phyloP scores from a whole-genome alignment of 2,797 vertebrate genomes.

The Sternotherus odoratus region DNA sequence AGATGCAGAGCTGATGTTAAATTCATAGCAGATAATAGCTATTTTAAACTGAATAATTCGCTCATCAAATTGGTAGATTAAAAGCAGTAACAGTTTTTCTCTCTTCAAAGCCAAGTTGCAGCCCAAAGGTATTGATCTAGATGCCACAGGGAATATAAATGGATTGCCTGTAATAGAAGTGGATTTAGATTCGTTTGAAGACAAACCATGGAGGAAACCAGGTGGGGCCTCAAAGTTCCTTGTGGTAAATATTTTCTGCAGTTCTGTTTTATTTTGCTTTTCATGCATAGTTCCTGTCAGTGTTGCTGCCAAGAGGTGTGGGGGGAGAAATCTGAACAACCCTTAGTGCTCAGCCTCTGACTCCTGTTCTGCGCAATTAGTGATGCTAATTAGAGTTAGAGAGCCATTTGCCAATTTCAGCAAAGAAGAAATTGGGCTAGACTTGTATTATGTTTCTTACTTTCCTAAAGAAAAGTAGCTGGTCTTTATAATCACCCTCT shows the following conservation, averaged over 20 bases:
- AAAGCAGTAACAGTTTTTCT: constrained; percentile 53
- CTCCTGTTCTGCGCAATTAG: not conserved
- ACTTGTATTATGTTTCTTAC: constrained; percentile 7
- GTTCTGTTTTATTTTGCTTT: constrained; percentile 30
- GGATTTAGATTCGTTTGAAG: constrained; percentile 84
- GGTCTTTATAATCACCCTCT: constrained; percentile 1
- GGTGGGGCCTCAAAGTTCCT: constrained; percentile 76
- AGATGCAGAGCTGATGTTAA: not conserved
- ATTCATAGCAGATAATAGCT: not conserved
- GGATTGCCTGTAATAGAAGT: constrained; percentile 82
- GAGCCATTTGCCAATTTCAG: not conserved
- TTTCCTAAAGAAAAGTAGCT: not conserved
- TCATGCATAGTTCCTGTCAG: not conserved
- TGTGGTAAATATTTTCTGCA: constrained; percentile 68
- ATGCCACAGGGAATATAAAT: constrained; percentile 80
- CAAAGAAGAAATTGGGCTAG: not conserved
- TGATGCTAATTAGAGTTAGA: constrained; percentile 12
- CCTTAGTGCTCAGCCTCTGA: not conserved
- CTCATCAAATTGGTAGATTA: constrained; percentile 27
- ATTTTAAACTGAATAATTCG: constrained; percentile 26
- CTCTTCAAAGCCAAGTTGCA: constrained; percentile 78
- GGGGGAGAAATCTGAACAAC: not conserved
- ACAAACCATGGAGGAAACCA: constrained; percentile 86
- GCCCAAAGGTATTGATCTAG: constrained; percentile 82
- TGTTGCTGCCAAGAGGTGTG: not conserved